Base-by-base conservation (phyloP, 1,140 invertebrate genomes). In the Heliconius hermathena region DNA sequence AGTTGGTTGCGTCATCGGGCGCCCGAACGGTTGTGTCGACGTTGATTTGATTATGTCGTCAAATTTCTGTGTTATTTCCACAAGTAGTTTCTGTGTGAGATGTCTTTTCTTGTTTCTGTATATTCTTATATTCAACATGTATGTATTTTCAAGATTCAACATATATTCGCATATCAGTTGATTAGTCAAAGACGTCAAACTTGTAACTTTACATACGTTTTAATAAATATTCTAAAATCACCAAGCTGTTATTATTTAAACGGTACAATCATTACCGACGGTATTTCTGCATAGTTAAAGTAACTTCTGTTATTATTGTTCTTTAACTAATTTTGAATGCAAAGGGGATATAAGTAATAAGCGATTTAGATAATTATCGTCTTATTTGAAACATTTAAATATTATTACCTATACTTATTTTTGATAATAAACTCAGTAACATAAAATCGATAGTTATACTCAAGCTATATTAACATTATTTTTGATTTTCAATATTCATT, bases 1-100 rank as follows among this genome's bases (percentile, higher is more conserved):
- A 84, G 81, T 82, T 76, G 78, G 81, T 72, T 77, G 72, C 84
- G 82, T 85, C 78, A 85, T 79, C 76, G 77, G 73, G 66, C 73
- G 73, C 73, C 72, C 79, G 73, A 76, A 78, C 20, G 49, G 70
- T 70, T 76, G 75, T 60, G 77, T 78, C 49, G 66, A 66, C 74
- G 54, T 81, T 78, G 71, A 80, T 83, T 83, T 81, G 76, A 82
- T 85, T 81, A 81, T 76, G 54, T 74, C 73, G 76, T 78, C 71
- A 78, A 81, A 81, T 79, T 78, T 76, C 49, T 77, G 75, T 18
- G 72, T 81, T 70, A 81, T 81, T 74, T 52, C 54, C 71, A 33
- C n/a, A 29, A 76, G 52, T 75, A 41, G 38, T 74, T 57, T 79
- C 60, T 79, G 29, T 77, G 29, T 52, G 70, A 72, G 22, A 77